Evolutionary conservation across 2,888 invertebrate genomes (phyloP).

Genomic region (Muscina levida): DNA sequence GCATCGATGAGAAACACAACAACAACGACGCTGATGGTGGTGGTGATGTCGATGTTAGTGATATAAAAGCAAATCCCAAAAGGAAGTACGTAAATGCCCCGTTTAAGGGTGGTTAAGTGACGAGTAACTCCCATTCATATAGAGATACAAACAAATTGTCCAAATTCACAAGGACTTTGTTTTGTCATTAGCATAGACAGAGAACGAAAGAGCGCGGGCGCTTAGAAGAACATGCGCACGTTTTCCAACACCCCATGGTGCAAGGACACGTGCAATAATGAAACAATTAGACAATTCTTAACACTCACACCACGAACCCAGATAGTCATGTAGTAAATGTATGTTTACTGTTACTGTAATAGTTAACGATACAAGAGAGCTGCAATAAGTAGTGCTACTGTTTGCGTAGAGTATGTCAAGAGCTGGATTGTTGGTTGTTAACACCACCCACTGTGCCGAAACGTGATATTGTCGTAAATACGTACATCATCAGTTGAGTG

Average conservation of each 20-base stretch:
- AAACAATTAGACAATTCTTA: constrained; percentile 63
- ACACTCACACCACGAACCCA: constrained; percentile 19
- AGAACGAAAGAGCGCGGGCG: background rate
- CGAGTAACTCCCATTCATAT: too few relatives aligned
- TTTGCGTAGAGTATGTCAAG: background rate
- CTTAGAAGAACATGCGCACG: constrained; percentile 52
- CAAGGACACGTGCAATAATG: constrained; percentile 64
- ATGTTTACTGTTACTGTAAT: constrained; percentile 16
- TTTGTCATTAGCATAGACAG: constrained; percentile 14
- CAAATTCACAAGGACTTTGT: background rate
- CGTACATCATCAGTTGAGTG: background rate
- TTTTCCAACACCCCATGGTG: constrained; percentile 63
- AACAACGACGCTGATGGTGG: constrained; percentile 22
- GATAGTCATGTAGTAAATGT: background rate
- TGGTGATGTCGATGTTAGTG: background rate
- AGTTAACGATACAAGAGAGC: constrained; percentile 5
- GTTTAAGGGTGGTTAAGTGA: constrained; percentile 38
- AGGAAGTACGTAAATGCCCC: background rate
- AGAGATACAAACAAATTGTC: too few relatives aligned
- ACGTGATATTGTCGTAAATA: constrained; percentile 62
- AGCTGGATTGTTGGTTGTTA: constrained; percentile 41
- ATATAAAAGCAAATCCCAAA: too few relatives aligned
- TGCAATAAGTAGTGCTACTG: constrained; percentile 49
- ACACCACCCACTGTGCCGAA: constrained; percentile 66
- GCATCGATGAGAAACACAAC: background rate